Percentiles rank a stretch among this genome's conserved stretches.
phyloP scores from a whole-genome alignment of 2,113 vertebrate species.

The Trachemys scripta region DNA sequence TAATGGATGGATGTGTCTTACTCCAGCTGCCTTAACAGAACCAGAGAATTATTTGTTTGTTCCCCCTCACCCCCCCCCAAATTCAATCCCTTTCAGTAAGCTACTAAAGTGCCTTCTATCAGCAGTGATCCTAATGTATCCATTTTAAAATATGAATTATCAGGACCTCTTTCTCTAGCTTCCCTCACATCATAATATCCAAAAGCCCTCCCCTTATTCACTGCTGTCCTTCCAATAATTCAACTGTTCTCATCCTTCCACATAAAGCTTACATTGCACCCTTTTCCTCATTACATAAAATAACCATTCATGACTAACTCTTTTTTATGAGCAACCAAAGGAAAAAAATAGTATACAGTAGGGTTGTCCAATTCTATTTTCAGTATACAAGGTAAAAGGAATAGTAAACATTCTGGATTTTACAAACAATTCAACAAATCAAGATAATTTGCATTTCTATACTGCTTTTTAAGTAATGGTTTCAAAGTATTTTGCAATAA shows the following conservation, averaged over 20 bases:
- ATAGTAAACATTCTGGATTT: background rate
- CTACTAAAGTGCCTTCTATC: background rate
- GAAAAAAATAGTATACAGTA: background rate
- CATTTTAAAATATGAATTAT: background rate
- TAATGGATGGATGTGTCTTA: fast-evolving
- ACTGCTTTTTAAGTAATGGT: background rate
- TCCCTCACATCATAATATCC: background rate
- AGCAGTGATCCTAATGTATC: background rate
- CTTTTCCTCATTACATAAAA: background rate
- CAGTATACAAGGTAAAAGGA: background rate
- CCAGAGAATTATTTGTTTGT: background rate
- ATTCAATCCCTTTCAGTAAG: background rate
- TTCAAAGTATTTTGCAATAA: background rate
- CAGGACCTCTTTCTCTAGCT: background rate
- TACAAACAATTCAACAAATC: background rate
- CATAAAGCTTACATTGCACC: background rate
- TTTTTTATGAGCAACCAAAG: background rate
- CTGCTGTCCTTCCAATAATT: background rate
- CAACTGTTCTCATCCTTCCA: background rate
- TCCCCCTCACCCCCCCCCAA: no score
- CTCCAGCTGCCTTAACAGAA: background rate
- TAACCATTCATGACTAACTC: background rate
- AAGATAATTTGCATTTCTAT: background rate
- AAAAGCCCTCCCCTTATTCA: background rate
- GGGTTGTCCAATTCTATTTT: background rate